These are phyloP conservation scores for Zygothrica quintamaculata DNA, from an alignment of 2,888 invertebrate species.

Conservation along the genomic window DNA sequence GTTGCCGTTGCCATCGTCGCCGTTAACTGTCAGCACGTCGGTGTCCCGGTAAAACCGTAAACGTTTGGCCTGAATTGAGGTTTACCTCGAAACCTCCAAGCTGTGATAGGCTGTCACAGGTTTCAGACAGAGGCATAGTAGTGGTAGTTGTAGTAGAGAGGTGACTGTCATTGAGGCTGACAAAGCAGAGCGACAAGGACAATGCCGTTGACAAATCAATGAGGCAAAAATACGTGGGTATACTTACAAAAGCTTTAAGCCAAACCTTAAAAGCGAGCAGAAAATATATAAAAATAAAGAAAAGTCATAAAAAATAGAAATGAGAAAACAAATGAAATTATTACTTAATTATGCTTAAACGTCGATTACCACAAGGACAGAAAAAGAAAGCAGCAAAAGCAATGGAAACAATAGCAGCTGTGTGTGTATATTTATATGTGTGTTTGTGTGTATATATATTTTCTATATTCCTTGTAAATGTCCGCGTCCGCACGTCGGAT, in stretches of 20 bases:
- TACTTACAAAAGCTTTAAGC: slow-evolving; percentile 5
- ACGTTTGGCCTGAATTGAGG: slow-evolving; percentile 44
- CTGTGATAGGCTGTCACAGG: slow-evolving; percentile 38
- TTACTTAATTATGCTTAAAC: slow-evolving; percentile 75
- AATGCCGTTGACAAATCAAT: slow-evolving; percentile 4
- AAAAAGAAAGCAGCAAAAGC: slow-evolving; percentile 42
- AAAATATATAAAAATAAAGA: slow-evolving; percentile 23
- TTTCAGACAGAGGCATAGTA: slow-evolving; percentile 11
- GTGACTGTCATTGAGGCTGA: too few relatives aligned
- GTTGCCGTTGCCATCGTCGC: slow-evolving; percentile 45
- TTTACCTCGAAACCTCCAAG: slow-evolving; percentile 45
- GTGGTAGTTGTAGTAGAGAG: too few relatives aligned
- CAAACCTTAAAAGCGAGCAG: slow-evolving; percentile 4
- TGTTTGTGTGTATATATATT: background rate
- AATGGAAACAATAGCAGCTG: too few relatives aligned
- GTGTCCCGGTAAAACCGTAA: slow-evolving; percentile 29
- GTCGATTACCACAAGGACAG: slow-evolving; percentile 55
- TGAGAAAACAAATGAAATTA: slow-evolving; percentile 64
- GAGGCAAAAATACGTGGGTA: slow-evolving; percentile 7
- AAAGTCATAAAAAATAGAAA: too few relatives aligned
- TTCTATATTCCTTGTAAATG: slow-evolving; percentile 31
- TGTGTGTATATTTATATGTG: background rate
- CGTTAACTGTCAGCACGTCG: slow-evolving; percentile 46
- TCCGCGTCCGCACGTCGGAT: slow-evolving; percentile 54
- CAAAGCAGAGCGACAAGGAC: slow-evolving; percentile 12